Evolutionary conservation across 1,140 invertebrate species (phyloP).

Genomic region (Mya arenaria): DNA sequence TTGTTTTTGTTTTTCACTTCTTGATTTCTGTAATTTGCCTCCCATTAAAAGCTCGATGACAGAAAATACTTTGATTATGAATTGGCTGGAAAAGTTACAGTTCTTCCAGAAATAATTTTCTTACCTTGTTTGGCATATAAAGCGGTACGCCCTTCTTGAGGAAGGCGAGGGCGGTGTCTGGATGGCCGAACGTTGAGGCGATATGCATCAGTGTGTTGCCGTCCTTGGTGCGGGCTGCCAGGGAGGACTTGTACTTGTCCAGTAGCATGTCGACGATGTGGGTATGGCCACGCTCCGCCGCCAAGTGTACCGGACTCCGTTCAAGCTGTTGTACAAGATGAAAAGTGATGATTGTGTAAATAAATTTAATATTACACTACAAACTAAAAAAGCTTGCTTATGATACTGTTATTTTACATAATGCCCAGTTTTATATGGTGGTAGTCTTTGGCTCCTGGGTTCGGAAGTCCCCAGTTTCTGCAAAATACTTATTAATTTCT

Average conservation of each 20-base stretch:
- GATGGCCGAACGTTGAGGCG: slow-evolving; percentile 96
- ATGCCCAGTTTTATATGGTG: no score
- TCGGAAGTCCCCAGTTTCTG: no score
- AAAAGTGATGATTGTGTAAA: slow-evolving; percentile 11
- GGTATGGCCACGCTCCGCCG: slow-evolving; percentile 98
- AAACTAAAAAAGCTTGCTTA: neutral
- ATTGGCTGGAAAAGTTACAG: no score
- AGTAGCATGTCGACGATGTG: slow-evolving; percentile 96
- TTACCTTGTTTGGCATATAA: slow-evolving; percentile 98
- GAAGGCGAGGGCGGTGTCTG: slow-evolving; percentile 98
- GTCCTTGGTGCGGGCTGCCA: slow-evolving; percentile 84
- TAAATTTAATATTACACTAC: neutral
- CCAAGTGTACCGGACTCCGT: slow-evolving; percentile 97
- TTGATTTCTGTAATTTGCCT: no score
- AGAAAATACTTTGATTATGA: no score
- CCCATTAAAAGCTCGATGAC: no score
- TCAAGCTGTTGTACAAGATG: slow-evolving; percentile 86
- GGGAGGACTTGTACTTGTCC: slow-evolving; percentile 98
- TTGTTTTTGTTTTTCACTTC: no score
- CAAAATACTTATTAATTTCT: no score
- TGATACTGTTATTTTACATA: no score
- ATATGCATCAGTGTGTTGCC: slow-evolving; percentile 99
- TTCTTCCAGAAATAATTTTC: no score
- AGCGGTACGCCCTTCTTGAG: slow-evolving; percentile 99
- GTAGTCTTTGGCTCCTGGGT: no score